These are phyloP conservation scores for Ditylenchus dipsaci DNA, from an alignment of 1,140 invertebrate genomes.

Conservation along the genomic window DNA sequence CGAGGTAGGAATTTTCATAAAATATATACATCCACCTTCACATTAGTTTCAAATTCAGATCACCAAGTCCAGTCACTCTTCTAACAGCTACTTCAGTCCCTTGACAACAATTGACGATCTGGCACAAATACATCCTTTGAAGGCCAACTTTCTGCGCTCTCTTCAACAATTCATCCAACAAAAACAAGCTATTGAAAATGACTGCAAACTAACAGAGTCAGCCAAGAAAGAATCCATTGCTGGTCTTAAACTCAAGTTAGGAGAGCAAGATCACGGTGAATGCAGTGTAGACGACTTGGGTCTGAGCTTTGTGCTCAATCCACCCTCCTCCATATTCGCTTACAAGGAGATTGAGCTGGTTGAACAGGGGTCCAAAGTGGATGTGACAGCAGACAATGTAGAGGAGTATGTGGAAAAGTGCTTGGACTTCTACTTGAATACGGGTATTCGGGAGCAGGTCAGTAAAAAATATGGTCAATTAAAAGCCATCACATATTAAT, in stretches of 20 bases:
- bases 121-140: conserved; percentile 75
- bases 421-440: conserved; percentile 77
- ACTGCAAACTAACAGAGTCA: conserved; percentile 61
- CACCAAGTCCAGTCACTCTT: conserved; percentile 11
- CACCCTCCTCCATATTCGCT: conserved; percentile 52
- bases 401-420: conserved; percentile 84
- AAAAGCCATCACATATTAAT: too few relatives aligned
- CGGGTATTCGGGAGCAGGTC: conserved; percentile 81
- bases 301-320: conserved; percentile 54
- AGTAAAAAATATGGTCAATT: conserved; percentile 59
- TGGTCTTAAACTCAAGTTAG: conserved; percentile 59
- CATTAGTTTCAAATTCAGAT: conserved; percentile 7
- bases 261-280: conserved; percentile 60
- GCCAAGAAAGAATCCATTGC: conserved; percentile 60
- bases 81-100: too few relatives aligned
- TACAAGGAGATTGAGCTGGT: conserved; percentile 63
- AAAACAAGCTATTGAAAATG: conserved; percentile 64
- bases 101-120: conserved; percentile 76
- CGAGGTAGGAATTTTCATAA: conserved; percentile 20
- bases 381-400: conserved; percentile 79
- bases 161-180: conserved; percentile 64
- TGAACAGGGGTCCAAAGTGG: conserved; percentile 61
- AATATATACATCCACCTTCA: not conserved
- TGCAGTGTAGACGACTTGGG: conserved; percentile 73
- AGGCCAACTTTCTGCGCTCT: conserved; percentile 66